phyloP scores from a whole-genome alignment of 2,888 invertebrate species.

The Coremacera marginata region DNA sequence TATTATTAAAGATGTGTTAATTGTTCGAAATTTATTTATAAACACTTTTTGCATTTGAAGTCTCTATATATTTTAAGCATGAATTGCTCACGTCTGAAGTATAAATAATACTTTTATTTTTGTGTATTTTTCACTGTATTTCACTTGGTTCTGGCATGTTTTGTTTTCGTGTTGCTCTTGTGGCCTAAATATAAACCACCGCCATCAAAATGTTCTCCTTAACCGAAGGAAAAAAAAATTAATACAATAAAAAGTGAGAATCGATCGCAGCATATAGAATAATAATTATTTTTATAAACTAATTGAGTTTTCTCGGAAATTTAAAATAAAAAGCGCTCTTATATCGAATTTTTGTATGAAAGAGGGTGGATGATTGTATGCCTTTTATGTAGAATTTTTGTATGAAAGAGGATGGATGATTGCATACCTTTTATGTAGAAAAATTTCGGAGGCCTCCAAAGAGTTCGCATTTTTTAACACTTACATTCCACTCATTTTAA shows the following conservation, averaged over 20 bases:
- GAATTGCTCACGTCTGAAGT: neutral
- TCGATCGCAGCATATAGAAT: slow-evolving; percentile 19
- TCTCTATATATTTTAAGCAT: neutral
- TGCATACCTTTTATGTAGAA: too few relatives aligned
- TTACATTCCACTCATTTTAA: too few relatives aligned
- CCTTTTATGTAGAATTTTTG: too few relatives aligned
- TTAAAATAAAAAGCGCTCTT: too few relatives aligned
- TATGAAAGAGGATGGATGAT: neutral
- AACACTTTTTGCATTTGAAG: slow-evolving; percentile 27
- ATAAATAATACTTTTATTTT: neutral
- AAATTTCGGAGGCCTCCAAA: too few relatives aligned
- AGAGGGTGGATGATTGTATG: neutral
- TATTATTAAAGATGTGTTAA: slow-evolving; percentile 42
- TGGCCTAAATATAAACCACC: slow-evolving; percentile 41
- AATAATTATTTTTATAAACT: slow-evolving; percentile 31
- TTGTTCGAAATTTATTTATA: slow-evolving; percentile 34
- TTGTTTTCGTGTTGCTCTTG: slow-evolving; percentile 14
- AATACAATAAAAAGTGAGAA: slow-evolving; percentile 1
- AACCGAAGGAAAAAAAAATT: neutral
- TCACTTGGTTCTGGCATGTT: neutral
- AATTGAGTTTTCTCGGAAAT: neutral
- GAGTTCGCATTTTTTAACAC: too few relatives aligned
- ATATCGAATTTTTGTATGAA: too few relatives aligned
- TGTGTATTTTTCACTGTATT: neutral
- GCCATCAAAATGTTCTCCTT: slow-evolving; percentile 14